These are phyloP conservation scores for Acanthopagrus latus DNA, from an alignment of 2,797 vertebrate genomes.

Conservation along the genomic window DNA sequence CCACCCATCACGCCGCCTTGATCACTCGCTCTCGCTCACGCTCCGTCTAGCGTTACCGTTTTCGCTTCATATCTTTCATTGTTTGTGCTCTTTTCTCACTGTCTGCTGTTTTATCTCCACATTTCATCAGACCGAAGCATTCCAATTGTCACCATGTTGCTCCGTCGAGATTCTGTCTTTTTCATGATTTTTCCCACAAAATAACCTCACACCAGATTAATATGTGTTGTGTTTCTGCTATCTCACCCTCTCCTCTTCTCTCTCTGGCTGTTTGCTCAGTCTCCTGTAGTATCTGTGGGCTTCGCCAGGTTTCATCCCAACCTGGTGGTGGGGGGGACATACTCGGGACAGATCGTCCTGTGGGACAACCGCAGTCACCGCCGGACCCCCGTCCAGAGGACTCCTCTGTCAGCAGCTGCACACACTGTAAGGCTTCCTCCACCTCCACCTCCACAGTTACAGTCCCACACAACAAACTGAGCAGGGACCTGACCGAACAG, in stretches of 20 bases:
- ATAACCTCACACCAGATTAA: neutral
- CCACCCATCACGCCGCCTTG: conserved; percentile 74
- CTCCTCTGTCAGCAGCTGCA: conserved; percentile 95
- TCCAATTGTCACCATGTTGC: neutral
- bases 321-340: conserved; percentile 95
- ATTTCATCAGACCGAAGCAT: conserved; percentile 18
- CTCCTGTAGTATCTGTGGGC: conserved; percentile 96
- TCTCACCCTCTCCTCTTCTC: conserved; percentile 12
- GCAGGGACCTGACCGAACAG: neutral
- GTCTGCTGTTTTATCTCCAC: conserved; percentile 33
- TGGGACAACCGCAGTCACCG: conserved; percentile 99
- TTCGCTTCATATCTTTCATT: conserved; percentile 52
- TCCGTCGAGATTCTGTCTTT: conserved; percentile 5
- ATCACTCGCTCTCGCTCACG: conserved; percentile 54
- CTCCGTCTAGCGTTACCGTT: conserved; percentile 50
- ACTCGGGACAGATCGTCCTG: conserved; percentile 96
- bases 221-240: neutral
- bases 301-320: conserved; percentile 98
- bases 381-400: conserved; percentile 96
- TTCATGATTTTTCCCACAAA: conserved; percentile 13
- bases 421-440: conserved; percentile 89
- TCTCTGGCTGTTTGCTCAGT: conserved; percentile 82
- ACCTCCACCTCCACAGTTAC: too few species aligned
- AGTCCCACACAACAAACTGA: neutral
- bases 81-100: conserved; percentile 52